Evolutionary conservation across 2,888 invertebrate species (phyloP).

Genomic region (Heliconius hortense): DNA sequence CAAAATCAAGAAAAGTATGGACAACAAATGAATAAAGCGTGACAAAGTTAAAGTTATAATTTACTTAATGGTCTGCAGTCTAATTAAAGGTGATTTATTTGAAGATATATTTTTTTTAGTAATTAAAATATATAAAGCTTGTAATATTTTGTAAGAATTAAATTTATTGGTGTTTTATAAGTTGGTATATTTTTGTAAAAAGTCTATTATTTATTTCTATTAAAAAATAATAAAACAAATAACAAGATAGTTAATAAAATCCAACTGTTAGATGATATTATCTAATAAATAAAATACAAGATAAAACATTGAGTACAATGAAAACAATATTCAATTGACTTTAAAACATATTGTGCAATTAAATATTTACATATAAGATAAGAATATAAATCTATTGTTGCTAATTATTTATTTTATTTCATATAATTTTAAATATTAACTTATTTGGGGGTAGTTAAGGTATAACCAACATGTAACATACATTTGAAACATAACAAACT

Average conservation of each 20-base stretch:
- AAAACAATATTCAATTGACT: neutral
- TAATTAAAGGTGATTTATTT: neutral
- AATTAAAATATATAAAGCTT: neutral
- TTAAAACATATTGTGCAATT: neutral
- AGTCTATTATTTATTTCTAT: neutral
- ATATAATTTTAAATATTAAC: neutral
- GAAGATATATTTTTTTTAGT: neutral
- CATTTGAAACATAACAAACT: neutral
- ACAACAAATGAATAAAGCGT: too few relatives aligned
- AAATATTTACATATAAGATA: neutral
- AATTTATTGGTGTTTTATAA: neutral
- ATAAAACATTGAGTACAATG: neutral
- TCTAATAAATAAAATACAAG: neutral
- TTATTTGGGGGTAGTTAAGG: constrained; percentile 7
- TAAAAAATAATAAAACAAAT: neutral
- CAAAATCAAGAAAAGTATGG: too few relatives aligned
- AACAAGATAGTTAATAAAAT: neutral
- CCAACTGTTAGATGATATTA: neutral
- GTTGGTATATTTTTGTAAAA: neutral
- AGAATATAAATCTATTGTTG: neutral
- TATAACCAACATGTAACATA: constrained; percentile 4
- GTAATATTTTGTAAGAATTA: neutral
- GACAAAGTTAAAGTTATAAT: too few relatives aligned
- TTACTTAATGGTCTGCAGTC: too few relatives aligned
- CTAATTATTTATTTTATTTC: neutral